Percentiles rank a stretch among this genome's conserved stretches.
Evolutionary conservation across 1,140 invertebrate species (phyloP).

Genomic region (Pseudomyrmex pallidus): DNA sequence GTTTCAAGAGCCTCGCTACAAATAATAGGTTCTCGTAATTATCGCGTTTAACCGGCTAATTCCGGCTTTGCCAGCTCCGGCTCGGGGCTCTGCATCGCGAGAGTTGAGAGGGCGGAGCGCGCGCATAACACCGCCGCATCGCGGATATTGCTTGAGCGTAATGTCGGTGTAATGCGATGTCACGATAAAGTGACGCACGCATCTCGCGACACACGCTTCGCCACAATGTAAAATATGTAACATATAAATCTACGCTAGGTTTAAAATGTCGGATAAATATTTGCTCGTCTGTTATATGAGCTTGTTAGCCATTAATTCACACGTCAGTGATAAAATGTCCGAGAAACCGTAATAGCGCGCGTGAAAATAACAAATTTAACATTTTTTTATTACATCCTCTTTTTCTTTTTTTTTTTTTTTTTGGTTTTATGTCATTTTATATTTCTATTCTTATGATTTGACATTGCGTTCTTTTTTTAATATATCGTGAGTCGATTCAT

Average conservation of each 20-base stretch:
- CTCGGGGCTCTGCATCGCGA: not conserved
- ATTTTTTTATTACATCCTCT: not conserved
- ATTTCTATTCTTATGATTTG: no score
- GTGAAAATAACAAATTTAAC: not conserved
- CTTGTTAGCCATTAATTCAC: not conserved
- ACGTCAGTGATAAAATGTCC: not conserved
- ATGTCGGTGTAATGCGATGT: slow-evolving; percentile 9
- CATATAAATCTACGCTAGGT: slow-evolving; percentile 3
- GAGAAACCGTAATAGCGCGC: not conserved
- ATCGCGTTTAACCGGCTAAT: slow-evolving; percentile 72
- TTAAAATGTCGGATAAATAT: slow-evolving; percentile 14
- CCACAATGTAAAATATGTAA: slow-evolving; percentile 22
- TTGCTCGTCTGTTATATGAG: not conserved
- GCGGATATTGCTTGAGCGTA: slow-evolving; percentile 20
- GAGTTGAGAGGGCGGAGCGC: not conserved
- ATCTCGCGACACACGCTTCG: not conserved
- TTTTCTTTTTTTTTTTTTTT: not conserved
- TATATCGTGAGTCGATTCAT: not conserved
- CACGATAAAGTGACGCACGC: slow-evolving; percentile 15
- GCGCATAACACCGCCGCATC: not conserved
- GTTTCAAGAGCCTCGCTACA: slow-evolving; percentile 54
- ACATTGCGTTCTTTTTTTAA: not conserved
- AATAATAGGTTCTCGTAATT: slow-evolving; percentile 73
- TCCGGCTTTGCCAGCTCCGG: slow-evolving; percentile 46
- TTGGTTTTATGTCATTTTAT: not conserved